Percentiles rank a stretch among this genome's conserved stretches.
Conservation (phyloP, 2,797 vertebrate species). For the Mergus octosetaceus region DNA sequence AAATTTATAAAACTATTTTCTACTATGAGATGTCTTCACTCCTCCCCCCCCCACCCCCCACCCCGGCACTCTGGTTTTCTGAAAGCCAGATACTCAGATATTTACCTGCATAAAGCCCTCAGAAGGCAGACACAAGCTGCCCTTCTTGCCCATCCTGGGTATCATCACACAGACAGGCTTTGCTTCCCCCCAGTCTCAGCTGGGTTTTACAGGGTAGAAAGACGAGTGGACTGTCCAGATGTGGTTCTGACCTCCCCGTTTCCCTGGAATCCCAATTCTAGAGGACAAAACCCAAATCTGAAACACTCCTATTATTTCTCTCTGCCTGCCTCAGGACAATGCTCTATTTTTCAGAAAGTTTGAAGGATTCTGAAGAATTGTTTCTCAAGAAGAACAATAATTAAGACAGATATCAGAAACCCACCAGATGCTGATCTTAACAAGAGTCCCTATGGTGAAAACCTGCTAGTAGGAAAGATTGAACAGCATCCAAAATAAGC, state of each 20-base stretch:
- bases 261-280: not conserved
- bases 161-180: not conserved
- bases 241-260: not conserved
- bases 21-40: not conserved
- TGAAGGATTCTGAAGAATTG: not conserved
- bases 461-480: not conserved
- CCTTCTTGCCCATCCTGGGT: not conserved
- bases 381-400: not conserved
- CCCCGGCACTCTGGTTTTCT: too few species aligned
- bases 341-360: not conserved
- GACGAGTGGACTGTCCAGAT: not conserved
- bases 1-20: not conserved
- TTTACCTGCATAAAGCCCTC: not conserved
- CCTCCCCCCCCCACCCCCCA: too few species aligned
- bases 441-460: not conserved
- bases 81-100: too few species aligned
- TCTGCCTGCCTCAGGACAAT: not conserved
- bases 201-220: not conserved
- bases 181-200: not conserved
- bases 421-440: not conserved
- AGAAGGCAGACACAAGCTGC: not conserved
- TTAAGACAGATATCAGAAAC: not conserved
- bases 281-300: not conserved
- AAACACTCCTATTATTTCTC: not conserved
- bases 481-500: conserved; percentile 12